Percentiles rank a stretch among this genome's conserved stretches.
These are phyloP conservation scores for Macquaria ambigua DNA, from an alignment of 2,113 vertebrate genomes.

Conservation along the genomic window DNA sequence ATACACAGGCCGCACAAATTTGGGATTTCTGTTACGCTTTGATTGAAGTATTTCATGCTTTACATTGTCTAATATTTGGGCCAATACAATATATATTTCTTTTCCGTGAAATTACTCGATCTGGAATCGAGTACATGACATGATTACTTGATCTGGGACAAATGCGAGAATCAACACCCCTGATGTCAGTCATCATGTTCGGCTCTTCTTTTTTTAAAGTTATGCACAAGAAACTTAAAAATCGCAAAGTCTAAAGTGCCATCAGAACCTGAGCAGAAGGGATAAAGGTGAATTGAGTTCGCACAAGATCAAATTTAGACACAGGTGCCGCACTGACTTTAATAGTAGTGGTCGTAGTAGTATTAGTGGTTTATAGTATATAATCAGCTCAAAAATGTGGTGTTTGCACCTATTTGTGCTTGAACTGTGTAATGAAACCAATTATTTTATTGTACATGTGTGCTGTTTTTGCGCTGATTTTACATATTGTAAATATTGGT, in stretches of 20 bases:
- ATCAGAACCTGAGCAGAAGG: neutral
- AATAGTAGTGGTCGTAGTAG: neutral
- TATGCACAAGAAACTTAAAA: neutral
- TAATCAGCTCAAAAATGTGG: conserved; percentile 15
- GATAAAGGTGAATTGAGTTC: neutral
- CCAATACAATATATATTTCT: neutral
- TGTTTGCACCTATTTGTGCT: conserved; percentile 42
- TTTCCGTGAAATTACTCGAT: neutral
- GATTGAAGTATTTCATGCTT: neutral
- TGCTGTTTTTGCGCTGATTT: conserved; percentile 62
- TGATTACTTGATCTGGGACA: neutral
- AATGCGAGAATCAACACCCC: neutral
- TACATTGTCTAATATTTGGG: neutral
- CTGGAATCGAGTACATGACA: neutral
- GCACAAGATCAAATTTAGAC: neutral
- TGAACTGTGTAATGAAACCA: neutral
- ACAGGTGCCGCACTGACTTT: neutral
- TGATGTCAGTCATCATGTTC: neutral
- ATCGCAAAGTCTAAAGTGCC: neutral
- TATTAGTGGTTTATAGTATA: neutral
- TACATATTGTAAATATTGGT: neutral
- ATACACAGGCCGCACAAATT: neutral
- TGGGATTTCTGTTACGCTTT: neutral
- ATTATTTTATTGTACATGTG: conserved; percentile 20
- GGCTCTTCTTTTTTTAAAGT: too few species aligned